Percentiles rank a stretch among this genome's conserved stretches.
Conservation (phyloP, 2,113 vertebrate genomes). For the Strigops habroptila region DNA sequence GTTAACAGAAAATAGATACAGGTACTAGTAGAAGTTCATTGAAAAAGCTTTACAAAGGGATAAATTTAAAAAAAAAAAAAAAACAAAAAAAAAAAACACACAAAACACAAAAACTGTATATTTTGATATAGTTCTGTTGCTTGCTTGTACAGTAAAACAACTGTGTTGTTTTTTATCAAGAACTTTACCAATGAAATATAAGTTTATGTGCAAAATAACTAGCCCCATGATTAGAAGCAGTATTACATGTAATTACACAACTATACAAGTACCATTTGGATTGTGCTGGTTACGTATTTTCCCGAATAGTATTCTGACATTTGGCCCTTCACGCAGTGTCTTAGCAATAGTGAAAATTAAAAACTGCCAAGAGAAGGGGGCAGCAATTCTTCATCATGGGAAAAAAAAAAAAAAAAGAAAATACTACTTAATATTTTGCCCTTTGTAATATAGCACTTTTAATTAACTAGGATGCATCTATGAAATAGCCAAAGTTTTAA, state of each 20-base stretch:
- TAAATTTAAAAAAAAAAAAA: slow-evolving; percentile 36
- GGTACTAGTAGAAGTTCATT: slow-evolving; percentile 67
- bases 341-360: slow-evolving; percentile 79
- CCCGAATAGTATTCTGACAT: slow-evolving; percentile 73
- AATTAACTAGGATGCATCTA: slow-evolving; percentile 77
- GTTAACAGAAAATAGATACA: slow-evolving; percentile 58
- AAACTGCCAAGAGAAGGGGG: slow-evolving; percentile 76
- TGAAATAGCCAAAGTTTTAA: slow-evolving; percentile 82
- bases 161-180: slow-evolving; percentile 72
- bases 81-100: background rate
- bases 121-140: slow-evolving; percentile 76
- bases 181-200: slow-evolving; percentile 75
- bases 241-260: slow-evolving; percentile 77
- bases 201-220: slow-evolving; percentile 77
- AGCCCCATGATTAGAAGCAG: slow-evolving; percentile 76
- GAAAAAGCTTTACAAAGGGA: slow-evolving; percentile 68
- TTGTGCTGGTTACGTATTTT: slow-evolving; percentile 77
- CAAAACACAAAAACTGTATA: slow-evolving; percentile 59
- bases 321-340: slow-evolving; percentile 78
- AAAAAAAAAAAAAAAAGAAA: background rate
- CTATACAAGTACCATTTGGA: slow-evolving; percentile 69
- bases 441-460: slow-evolving; percentile 82
- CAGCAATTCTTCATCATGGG: slow-evolving; percentile 70
- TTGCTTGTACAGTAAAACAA: slow-evolving; percentile 76
- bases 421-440: slow-evolving; percentile 71